Evolutionary conservation across 2,113 vertebrate genomes (phyloP).

Genomic region (Eretmochelys imbricata): DNA sequence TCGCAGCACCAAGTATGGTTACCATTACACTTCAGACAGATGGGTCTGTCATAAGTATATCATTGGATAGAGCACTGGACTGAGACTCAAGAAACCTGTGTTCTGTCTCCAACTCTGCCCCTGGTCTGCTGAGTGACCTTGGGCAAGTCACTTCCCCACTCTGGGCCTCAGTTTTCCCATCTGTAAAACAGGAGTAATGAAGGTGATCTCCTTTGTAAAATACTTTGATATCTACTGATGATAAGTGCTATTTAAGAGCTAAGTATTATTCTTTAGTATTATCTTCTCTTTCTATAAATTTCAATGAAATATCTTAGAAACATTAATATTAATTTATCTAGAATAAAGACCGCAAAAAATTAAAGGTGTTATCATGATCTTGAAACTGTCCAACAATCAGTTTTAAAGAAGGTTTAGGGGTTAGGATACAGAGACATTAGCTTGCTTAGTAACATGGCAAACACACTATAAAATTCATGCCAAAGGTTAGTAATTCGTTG

Average conservation of each 20-base stretch:
- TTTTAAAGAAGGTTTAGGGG: neutral
- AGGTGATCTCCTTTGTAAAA: neutral
- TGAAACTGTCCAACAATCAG: neutral
- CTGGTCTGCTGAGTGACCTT: neutral
- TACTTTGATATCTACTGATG: neutral
- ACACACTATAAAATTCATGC: neutral
- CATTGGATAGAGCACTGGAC: neutral
- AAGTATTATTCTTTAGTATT: neutral
- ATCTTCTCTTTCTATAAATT: neutral
- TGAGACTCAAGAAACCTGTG: neutral
- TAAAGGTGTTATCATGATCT: neutral
- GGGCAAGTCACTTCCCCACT: neutral
- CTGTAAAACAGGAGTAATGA: neutral
- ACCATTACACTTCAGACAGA: neutral
- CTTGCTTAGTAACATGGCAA: neutral
- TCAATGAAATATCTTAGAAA: neutral
- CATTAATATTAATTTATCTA: neutral
- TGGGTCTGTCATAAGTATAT: neutral
- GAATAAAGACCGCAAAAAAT: neutral
- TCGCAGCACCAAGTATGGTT: neutral
- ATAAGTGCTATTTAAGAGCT: neutral
- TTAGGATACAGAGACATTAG: neutral
- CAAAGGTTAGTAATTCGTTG: neutral
- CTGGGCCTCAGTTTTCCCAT: neutral
- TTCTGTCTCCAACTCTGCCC: neutral